phyloP scores from a whole-genome alignment of 2,113 vertebrate species.

The Anguilla rostrata region DNA sequence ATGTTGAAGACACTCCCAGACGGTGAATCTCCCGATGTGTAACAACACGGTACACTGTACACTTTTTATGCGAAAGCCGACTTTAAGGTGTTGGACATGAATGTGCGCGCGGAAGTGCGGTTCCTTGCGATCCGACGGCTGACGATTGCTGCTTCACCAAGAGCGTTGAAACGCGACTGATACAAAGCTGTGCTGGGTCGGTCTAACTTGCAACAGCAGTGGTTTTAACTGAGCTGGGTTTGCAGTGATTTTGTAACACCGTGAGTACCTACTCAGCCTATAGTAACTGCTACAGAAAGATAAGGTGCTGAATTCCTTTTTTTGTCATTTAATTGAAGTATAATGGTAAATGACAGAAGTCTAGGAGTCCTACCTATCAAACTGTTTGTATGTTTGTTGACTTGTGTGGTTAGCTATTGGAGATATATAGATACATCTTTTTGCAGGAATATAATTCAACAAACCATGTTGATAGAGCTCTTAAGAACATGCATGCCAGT shows the following conservation, averaged over 20 bases:
- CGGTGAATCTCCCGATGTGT: not conserved
- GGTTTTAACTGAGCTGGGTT: not conserved
- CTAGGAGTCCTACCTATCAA: too few species aligned
- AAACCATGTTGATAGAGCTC: not conserved
- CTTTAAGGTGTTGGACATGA: not conserved
- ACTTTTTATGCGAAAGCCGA: not conserved
- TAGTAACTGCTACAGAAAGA: not conserved
- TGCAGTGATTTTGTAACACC: not conserved
- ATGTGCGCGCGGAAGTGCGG: not conserved
- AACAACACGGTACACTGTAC: not conserved
- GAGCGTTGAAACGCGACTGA: too few species aligned
- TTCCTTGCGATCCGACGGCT: not conserved
- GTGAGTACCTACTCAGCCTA: not conserved
- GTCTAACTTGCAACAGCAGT: not conserved
- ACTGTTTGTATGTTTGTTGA: too few species aligned
- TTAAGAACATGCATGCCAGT: not conserved
- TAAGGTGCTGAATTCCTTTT: not conserved
- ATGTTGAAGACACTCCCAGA: too few species aligned
- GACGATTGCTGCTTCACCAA: too few species aligned
- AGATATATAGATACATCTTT: not conserved
- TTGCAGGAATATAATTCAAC: not conserved
- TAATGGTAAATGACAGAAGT: too few species aligned
- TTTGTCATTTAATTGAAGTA: not conserved
- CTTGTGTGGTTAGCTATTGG: too few species aligned
- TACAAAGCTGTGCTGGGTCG: too few species aligned